Percentiles rank a stretch among this genome's conserved stretches.
Conservation (phyloP, 2,888 invertebrate species). For the Calliopum simillimum region DNA sequence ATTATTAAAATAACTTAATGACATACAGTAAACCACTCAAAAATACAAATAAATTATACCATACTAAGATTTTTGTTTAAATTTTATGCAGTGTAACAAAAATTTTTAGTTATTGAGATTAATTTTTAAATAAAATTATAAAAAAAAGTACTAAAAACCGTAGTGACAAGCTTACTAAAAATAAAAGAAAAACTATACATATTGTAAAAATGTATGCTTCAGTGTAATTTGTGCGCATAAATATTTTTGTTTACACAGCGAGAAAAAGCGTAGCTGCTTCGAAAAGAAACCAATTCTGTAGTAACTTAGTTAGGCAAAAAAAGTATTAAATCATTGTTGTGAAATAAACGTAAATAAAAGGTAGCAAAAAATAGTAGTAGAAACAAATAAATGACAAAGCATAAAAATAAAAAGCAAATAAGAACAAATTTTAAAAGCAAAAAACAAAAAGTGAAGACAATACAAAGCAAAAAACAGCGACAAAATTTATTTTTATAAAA, state of each 20-base stretch:
- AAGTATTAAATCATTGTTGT: conserved; percentile 5
- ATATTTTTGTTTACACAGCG: background rate
- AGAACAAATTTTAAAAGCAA: conserved; percentile 18
- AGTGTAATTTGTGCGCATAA: background rate
- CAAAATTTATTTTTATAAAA: conserved; percentile 15
- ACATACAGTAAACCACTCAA: background rate
- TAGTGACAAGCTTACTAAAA: too few species aligned
- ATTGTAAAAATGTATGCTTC: background rate
- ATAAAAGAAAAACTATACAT: too few species aligned
- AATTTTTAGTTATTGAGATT: conserved; percentile 7
- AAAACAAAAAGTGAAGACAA: conserved; percentile 43
- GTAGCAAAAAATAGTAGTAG: conserved; percentile 1
- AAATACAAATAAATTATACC: background rate
- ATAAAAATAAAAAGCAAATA: background rate
- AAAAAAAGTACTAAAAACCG: too few species aligned
- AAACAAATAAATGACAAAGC: background rate
- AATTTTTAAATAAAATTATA: background rate
- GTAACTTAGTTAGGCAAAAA: conserved; percentile 24
- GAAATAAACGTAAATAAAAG: background rate
- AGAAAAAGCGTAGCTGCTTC: background rate
- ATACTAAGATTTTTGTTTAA: background rate
- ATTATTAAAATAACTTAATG: background rate
- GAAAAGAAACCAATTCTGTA: background rate
- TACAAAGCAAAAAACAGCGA: conserved; percentile 41
- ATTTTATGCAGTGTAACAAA: background rate